A percentile compares a stretch with the other conserved stretches of the same genome.
Conservation (phyloP, 2,797 vertebrate species). For the Amniataba percoides region DNA sequence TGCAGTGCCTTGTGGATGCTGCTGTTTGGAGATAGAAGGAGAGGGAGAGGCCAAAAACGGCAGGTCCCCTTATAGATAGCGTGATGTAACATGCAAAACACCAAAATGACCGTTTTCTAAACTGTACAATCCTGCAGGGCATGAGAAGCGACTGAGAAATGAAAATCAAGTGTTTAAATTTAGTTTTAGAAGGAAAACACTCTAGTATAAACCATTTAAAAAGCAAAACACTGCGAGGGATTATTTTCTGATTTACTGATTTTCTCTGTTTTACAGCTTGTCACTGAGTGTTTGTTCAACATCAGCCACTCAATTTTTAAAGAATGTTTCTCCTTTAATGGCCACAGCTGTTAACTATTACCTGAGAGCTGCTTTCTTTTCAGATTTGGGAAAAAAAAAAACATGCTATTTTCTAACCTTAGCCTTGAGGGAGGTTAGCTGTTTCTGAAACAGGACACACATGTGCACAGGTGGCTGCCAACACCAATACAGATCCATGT, state of each 20-base stretch:
- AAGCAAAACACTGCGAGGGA: conserved; percentile 11
- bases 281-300: conserved; percentile 54
- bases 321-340: conserved; percentile 50
- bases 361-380: conserved; percentile 66
- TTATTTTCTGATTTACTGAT: conserved; percentile 35
- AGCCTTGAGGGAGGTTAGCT: conserved; percentile 65
- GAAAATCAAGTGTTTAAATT: conserved; percentile 16
- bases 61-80: conserved; percentile 5
- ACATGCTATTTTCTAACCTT: conserved; percentile 59
- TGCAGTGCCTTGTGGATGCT: conserved; percentile 37
- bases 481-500: conserved; percentile 60
- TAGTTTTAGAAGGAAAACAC: conserved; percentile 1
- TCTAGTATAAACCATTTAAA: conserved; percentile 7
- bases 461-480: conserved; percentile 67
- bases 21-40: conserved; percentile 36
- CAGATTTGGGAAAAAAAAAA: conserved; percentile 42
- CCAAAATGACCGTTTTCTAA: conserved; percentile 21
- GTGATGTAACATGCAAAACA: neutral
- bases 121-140: neutral
- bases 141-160: neutral
- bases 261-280: conserved; percentile 36
- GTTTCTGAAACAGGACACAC: conserved; percentile 61
- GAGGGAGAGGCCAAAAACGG: conserved; percentile 4
- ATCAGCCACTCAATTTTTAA: conserved; percentile 50
- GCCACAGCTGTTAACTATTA: conserved; percentile 77